Evolutionary conservation across 2,888 invertebrate genomes (phyloP).

Genomic region (Thymelicus acteon): DNA sequence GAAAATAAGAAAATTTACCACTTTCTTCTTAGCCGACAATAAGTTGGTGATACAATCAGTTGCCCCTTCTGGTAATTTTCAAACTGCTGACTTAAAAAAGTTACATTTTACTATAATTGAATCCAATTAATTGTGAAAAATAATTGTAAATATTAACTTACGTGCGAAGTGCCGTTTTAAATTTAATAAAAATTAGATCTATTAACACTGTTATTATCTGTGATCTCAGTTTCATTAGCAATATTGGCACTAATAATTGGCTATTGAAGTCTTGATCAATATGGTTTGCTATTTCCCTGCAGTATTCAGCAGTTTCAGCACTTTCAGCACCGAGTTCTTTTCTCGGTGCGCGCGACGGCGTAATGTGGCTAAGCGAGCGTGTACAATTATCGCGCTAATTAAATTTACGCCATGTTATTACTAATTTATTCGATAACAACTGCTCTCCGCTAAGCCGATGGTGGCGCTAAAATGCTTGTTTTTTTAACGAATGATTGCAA

Average conservation of each 20-base stretch:
- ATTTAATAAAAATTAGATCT: too few species aligned
- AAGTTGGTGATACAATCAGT: too few species aligned
- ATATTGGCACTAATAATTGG: background rate
- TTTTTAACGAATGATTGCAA: background rate
- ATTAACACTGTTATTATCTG: too few species aligned
- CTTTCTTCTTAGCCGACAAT: too few species aligned
- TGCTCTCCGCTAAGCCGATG: slow-evolving; percentile 36
- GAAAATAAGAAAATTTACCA: too few species aligned
- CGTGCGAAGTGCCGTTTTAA: too few species aligned
- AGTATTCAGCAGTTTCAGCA: background rate
- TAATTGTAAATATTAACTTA: too few species aligned
- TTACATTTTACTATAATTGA: too few species aligned
- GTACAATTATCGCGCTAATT: slow-evolving; percentile 75
- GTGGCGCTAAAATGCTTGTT: slow-evolving; percentile 35
- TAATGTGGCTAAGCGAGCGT: slow-evolving; percentile 42
- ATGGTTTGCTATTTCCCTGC: background rate
- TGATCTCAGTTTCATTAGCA: too few species aligned
- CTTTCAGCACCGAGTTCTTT: background rate
- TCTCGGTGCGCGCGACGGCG: slow-evolving; percentile 22
- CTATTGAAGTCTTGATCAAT: background rate
- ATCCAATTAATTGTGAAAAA: too few species aligned
- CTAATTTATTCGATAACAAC: slow-evolving; percentile 72
- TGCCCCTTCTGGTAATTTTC: too few species aligned
- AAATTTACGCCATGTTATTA: slow-evolving; percentile 72
- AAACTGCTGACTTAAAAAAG: too few species aligned